phyloP scores from a whole-genome alignment of 1,140 invertebrate species.

The Metopolophium dirhodum region DNA sequence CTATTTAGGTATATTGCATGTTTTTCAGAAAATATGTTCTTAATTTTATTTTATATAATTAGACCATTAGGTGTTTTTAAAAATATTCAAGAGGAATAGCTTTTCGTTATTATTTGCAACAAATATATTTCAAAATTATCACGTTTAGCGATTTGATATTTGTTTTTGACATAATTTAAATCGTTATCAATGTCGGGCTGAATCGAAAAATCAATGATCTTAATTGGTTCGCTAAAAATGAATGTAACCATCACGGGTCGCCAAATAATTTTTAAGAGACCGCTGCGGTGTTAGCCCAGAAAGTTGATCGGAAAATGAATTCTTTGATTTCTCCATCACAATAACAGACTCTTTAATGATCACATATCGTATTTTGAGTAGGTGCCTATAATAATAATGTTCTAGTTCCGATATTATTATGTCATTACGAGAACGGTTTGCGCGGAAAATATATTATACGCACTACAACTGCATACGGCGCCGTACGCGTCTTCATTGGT shows the following conservation, averaged over 20 bases:
- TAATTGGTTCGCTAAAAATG: neutral
- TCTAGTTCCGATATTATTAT: neutral
- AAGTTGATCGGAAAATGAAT: neutral
- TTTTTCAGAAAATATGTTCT: neutral
- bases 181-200: neutral
- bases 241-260: neutral
- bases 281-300: neutral
- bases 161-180: neutral
- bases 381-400: neutral
- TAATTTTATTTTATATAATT: neutral
- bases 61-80: neutral
- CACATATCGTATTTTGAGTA: neutral
- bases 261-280: too few relatives aligned
- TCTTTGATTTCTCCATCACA: neutral
- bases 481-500: conserved; percentile 26
- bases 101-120: neutral
- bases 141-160: neutral
- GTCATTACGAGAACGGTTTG: neutral
- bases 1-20: too few relatives aligned
- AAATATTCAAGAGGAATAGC: neutral
- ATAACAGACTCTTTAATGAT: neutral
- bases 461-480: neutral
- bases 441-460: neutral
- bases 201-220: neutral
- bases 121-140: neutral